Percentiles rank a stretch among this genome's conserved stretches.
These are phyloP conservation scores for Forbesichthys agassizii DNA, from an alignment of 2,113 vertebrate species.

Conservation along the genomic window DNA sequence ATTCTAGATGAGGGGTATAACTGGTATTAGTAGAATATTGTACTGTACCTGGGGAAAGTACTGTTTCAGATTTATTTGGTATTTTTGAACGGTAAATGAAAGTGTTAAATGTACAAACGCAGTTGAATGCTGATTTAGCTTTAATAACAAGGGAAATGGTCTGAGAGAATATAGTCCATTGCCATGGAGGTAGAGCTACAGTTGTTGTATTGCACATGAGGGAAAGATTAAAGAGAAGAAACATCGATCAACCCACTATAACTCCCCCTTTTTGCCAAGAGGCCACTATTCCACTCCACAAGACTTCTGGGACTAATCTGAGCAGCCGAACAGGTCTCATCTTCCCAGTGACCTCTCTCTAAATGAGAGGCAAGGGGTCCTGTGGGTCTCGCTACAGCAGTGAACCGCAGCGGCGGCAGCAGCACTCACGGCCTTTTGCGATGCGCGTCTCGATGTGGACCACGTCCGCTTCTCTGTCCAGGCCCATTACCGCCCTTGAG, in stretches of 20 bases:
- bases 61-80: no score
- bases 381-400: constrained; percentile 44
- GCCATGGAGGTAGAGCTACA: constrained; percentile 42
- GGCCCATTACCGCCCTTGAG: constrained; percentile 86
- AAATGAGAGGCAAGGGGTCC: constrained; percentile 67
- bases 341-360: constrained; percentile 66
- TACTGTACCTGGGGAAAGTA: no score
- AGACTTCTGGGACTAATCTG: constrained; percentile 64
- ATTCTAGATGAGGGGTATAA: no score
- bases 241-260: constrained; percentile 67
- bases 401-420: constrained; percentile 24
- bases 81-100: no score
- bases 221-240: constrained; percentile 60
- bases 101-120: not conserved
- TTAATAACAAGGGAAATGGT: constrained; percentile 40
- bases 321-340: constrained; percentile 56
- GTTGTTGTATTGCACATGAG: constrained; percentile 51
- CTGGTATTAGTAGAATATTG: no score
- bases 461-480: constrained; percentile 93
- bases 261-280: constrained; percentile 55
- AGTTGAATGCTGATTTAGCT: constrained; percentile 42
- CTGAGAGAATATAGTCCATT: constrained; percentile 40
- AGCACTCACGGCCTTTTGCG: constrained; percentile 90
- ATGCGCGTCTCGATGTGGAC: constrained; percentile 93
- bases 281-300: constrained; percentile 64